Evolutionary conservation across 2,797 vertebrate species (phyloP).

Genomic region (Thunnus albacares): DNA sequence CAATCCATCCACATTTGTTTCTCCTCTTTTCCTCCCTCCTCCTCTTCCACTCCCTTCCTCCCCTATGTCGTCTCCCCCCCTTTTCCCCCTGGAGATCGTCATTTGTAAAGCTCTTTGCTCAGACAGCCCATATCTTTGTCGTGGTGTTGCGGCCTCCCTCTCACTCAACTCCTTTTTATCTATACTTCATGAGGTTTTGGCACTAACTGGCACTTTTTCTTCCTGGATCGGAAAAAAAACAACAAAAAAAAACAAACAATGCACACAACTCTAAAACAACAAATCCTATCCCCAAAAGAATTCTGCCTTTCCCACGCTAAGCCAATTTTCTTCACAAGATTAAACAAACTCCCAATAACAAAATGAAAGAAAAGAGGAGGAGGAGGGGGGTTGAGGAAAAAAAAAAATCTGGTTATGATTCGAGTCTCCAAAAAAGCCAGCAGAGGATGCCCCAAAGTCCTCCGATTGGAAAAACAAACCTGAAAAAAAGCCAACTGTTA

Average conservation of each 20-base stretch:
- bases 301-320: constrained; percentile 86
- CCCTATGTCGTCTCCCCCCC: constrained; percentile 51
- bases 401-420: constrained; percentile 87
- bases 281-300: constrained; percentile 80
- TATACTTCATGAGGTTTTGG: constrained; percentile 87
- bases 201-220: constrained; percentile 81
- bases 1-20: constrained; percentile 79
- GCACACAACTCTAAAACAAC: constrained; percentile 83
- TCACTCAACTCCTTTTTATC: constrained; percentile 81
- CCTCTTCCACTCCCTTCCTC: constrained; percentile 43
- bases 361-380: constrained; percentile 77
- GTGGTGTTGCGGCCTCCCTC: constrained; percentile 82
- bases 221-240: constrained; percentile 58
- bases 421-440: constrained; percentile 71
- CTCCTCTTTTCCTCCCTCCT: constrained; percentile 59
- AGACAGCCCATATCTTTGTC: constrained; percentile 87
- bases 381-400: background rate
- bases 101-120: constrained; percentile 86
- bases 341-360: constrained; percentile 84
- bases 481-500: constrained; percentile 82
- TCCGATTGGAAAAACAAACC: constrained; percentile 83
- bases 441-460: constrained; percentile 86
- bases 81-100: constrained; percentile 80
- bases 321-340: constrained; percentile 86
- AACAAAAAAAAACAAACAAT: constrained; percentile 49